Evolutionary conservation across 1,140 invertebrate genomes (phyloP).

Genomic region (Hyposmocoma kahamanoa): DNA sequence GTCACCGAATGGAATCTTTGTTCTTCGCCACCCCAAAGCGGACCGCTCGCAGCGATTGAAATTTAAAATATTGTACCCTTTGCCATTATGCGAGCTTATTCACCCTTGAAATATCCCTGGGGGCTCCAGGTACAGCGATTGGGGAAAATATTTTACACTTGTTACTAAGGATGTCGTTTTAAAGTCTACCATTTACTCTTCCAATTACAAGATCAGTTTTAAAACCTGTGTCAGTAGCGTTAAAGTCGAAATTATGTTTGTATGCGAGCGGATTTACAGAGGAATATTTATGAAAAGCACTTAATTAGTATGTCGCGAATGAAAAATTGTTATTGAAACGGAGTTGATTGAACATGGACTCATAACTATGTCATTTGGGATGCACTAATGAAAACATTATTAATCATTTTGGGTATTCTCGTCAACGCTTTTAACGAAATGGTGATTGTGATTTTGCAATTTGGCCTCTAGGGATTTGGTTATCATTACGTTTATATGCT

Average conservation of each 20-base stretch:
- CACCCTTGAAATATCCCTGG: slow-evolving; percentile 75
- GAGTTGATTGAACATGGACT: slow-evolving; percentile 66
- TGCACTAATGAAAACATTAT: slow-evolving; percentile 64
- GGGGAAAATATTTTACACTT: slow-evolving; percentile 74
- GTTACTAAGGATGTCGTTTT: slow-evolving; percentile 70
- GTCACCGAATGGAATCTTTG: slow-evolving; percentile 64
- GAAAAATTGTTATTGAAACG: slow-evolving; percentile 73
- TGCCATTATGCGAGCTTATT: slow-evolving; percentile 74
- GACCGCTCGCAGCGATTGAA: slow-evolving; percentile 72
- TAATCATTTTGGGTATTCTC: slow-evolving; percentile 48
- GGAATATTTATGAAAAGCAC: slow-evolving; percentile 68
- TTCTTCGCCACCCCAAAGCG: slow-evolving; percentile 47
- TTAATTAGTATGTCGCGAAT: slow-evolving; percentile 72
- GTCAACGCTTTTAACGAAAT: slow-evolving; percentile 45
- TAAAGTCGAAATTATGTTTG: slow-evolving; percentile 31
- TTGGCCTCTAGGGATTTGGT: slow-evolving; percentile 19
- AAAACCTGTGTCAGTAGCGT: slow-evolving; percentile 16
- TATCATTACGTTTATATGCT: too few species aligned
- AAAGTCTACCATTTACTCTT: slow-evolving; percentile 38
- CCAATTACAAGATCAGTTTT: slow-evolving; percentile 22
- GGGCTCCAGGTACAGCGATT: slow-evolving; percentile 70
- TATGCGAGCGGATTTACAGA: slow-evolving; percentile 17
- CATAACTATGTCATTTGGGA: slow-evolving; percentile 71
- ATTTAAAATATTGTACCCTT: slow-evolving; percentile 75
- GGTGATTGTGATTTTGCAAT: slow-evolving; percentile 43